Conservation (phyloP, 2,888 invertebrate species). For the Electrophaes corylata region DNA sequence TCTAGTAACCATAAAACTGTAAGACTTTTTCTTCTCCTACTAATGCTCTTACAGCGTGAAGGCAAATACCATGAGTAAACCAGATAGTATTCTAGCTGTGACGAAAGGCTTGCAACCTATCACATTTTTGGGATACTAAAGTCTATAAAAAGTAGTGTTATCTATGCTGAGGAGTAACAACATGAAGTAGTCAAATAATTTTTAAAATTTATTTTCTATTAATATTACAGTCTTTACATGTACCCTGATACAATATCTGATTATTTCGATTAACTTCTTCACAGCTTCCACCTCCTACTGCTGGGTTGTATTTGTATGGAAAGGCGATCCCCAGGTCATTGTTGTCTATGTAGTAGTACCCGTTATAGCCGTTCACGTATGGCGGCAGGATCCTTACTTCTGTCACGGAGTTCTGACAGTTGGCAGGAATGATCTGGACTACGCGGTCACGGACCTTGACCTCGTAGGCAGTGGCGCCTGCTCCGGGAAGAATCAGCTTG, state of each 20-base stretch:
- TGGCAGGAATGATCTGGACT: conserved; percentile 17
- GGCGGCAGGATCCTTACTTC: conserved; percentile 28
- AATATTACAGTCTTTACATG: neutral
- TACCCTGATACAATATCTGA: neutral
- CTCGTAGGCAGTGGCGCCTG: conserved; percentile 12
- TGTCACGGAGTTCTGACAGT: conserved; percentile 18
- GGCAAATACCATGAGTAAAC: too few species aligned
- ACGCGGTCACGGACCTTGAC: conserved; percentile 28
- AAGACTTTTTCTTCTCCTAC: too few species aligned
- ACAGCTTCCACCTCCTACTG: conserved; percentile 22
- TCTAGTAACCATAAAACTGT: too few species aligned
- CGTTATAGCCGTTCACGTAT: conserved; percentile 26
- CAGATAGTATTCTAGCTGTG: too few species aligned
- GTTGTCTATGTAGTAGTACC: conserved; percentile 4
- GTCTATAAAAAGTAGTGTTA: too few species aligned
- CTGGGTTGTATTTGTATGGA: conserved; percentile 25
- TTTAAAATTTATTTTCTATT: neutral
- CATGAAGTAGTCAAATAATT: too few species aligned
- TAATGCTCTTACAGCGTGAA: too few species aligned
- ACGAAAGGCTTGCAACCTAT: too few species aligned
- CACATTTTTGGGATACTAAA: too few species aligned
- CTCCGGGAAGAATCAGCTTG: conserved; percentile 17
- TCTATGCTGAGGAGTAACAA: too few species aligned
- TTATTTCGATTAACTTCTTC: conserved; percentile 2
- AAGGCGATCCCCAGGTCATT: conserved; percentile 24